phyloP scores from a whole-genome alignment of 2,888 invertebrate species.

The Tipula unca region DNA sequence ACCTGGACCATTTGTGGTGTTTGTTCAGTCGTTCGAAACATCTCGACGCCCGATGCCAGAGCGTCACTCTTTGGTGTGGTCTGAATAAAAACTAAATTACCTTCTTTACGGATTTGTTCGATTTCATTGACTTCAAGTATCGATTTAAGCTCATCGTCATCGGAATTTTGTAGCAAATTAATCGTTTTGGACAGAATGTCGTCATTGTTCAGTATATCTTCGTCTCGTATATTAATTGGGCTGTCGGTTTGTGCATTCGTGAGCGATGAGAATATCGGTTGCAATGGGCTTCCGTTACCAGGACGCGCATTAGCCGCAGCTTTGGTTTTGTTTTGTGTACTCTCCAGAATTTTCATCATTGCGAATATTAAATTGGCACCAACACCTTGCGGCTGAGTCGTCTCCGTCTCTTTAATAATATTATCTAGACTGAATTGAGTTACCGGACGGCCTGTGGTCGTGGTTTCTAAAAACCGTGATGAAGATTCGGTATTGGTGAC shows the following conservation, averaged over 20 bases:
- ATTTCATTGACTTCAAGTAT: not conserved
- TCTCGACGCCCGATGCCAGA: no score
- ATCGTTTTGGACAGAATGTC: not conserved
- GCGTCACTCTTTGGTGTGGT: not conserved
- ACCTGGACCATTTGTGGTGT: not conserved
- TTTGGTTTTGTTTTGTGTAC: not conserved
- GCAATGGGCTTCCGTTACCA: not conserved
- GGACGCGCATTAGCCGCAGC: not conserved
- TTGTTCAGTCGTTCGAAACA: no score
- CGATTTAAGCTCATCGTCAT: not conserved
- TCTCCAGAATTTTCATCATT: not conserved
- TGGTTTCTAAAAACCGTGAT: not conserved
- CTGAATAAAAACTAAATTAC: not conserved
- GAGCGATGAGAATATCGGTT: not conserved
- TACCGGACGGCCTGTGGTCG: not conserved
- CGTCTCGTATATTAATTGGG: not conserved
- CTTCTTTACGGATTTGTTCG: not conserved
- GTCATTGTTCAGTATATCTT: not conserved
- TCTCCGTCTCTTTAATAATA: not conserved
- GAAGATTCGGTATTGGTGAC: not conserved
- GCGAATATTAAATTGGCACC: constrained; percentile 9
- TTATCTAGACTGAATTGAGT: not conserved
- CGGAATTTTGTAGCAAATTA: not conserved
- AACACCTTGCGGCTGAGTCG: not conserved
- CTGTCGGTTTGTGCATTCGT: not conserved